phyloP scores from a whole-genome alignment of 2,797 vertebrate species.

The Avahi laniger region DNA sequence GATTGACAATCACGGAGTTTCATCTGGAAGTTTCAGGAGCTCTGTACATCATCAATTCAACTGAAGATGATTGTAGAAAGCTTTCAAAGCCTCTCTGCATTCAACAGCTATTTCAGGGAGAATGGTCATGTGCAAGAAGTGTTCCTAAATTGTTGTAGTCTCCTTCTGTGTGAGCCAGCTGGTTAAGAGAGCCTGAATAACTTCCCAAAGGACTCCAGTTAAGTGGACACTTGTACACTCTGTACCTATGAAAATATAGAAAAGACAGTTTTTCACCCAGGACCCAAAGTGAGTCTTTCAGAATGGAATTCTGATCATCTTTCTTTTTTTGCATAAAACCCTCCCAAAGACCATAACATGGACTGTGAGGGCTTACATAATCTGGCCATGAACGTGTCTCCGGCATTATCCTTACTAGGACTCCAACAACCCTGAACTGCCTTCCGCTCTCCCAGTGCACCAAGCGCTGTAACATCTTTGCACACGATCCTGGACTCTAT shows the following conservation, averaged over 20 bases:
- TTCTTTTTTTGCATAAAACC: background rate
- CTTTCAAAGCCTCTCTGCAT: conserved; percentile 38
- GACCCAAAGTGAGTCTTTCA: conserved; percentile 28
- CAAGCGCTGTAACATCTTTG: background rate
- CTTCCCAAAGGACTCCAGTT: conserved; percentile 49
- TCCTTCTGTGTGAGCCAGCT: conserved; percentile 62
- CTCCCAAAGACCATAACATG: background rate
- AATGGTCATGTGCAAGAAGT: conserved; percentile 14
- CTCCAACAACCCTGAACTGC: background rate
- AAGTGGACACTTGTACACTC: conserved; percentile 32
- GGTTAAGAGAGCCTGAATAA: conserved; percentile 50
- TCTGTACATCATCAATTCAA: conserved; percentile 36
- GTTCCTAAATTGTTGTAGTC: conserved; percentile 36
- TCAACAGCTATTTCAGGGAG: conserved; percentile 55
- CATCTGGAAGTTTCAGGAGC: conserved; percentile 25
- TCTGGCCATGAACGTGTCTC: background rate
- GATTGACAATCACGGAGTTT: background rate
- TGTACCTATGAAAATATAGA: conserved; percentile 53
- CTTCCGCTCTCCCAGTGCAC: background rate
- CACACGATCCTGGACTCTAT: background rate
- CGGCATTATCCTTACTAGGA: background rate
- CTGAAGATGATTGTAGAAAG: conserved; percentile 32
- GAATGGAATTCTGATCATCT: background rate
- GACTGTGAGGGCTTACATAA: background rate
- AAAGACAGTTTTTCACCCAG: background rate